A percentile compares a stretch with the other conserved stretches of the same genome.
phyloP scores from a whole-genome alignment of 2,113 vertebrate genomes.

The Eretmochelys imbricata region DNA sequence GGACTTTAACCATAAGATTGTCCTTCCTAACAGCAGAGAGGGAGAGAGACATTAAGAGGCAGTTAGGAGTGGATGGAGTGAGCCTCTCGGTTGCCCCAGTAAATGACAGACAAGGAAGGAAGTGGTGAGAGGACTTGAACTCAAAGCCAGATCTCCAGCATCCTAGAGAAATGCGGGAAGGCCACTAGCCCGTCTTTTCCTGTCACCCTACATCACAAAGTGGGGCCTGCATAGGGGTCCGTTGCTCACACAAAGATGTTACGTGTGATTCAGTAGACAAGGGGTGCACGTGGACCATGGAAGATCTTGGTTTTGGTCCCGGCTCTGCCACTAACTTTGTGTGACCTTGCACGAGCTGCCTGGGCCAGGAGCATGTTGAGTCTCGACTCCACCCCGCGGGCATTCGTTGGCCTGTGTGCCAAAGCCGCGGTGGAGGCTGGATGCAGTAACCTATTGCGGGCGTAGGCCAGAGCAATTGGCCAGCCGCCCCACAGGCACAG shows the following conservation, averaged over 20 bases:
- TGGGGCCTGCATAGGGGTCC: not conserved
- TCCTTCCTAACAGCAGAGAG: fast-evolving
- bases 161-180: not conserved
- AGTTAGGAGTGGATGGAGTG: not conserved
- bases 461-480: not conserved
- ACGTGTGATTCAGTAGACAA: no score
- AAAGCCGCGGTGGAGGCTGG: not conserved
- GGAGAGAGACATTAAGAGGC: fast-evolving
- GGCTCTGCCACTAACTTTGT: not conserved
- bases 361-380: not conserved
- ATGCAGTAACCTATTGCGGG: not conserved
- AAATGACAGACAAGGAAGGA: not conserved
- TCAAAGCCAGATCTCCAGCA: not conserved
- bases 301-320: not conserved
- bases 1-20: not conserved
- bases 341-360: not conserved
- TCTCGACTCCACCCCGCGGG: no score
- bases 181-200: not conserved
- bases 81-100: not conserved
- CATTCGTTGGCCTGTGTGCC: no score
- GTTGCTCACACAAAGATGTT: not conserved
- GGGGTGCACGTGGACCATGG: not conserved
- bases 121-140: not conserved
- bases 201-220: not conserved
- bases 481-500: not conserved